Percentiles rank a stretch among this genome's conserved stretches.
These are phyloP conservation scores for Sitta europaea DNA, from an alignment of 2,113 vertebrate genomes.

Conservation along the genomic window DNA sequence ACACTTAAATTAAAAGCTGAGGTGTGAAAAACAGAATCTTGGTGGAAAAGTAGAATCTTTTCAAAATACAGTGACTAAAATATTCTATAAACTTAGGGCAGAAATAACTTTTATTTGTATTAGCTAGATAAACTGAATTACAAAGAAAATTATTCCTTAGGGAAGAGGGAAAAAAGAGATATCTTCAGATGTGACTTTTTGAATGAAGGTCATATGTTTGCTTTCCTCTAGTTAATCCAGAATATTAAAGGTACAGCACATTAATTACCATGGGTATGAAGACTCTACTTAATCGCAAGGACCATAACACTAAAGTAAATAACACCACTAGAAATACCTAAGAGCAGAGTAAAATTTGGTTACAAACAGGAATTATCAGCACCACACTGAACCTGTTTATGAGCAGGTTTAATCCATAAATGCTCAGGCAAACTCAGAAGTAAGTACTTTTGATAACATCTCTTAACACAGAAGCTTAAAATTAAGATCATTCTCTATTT, in stretches of 20 bases:
- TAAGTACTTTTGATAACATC: background rate
- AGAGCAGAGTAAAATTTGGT: background rate
- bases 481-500: background rate
- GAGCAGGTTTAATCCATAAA: background rate
- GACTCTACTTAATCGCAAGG: background rate
- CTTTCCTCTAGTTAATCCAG: background rate
- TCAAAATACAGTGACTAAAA: background rate
- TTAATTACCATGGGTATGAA: background rate
- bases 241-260: background rate
- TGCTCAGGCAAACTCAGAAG: background rate
- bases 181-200: background rate
- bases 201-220: background rate
- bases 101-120: background rate
- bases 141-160: background rate
- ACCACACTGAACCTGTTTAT: background rate
- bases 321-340: background rate
- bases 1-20: background rate
- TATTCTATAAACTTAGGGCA: background rate
- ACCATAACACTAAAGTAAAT: background rate
- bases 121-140: background rate
- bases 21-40: background rate
- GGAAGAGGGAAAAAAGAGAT: background rate
- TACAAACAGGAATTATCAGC: background rate
- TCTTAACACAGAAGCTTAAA: background rate
- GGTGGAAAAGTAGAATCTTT: background rate